Evolutionary conservation across 2,113 vertebrate genomes (phyloP).

Genomic region (Pluvialis apricaria): DNA sequence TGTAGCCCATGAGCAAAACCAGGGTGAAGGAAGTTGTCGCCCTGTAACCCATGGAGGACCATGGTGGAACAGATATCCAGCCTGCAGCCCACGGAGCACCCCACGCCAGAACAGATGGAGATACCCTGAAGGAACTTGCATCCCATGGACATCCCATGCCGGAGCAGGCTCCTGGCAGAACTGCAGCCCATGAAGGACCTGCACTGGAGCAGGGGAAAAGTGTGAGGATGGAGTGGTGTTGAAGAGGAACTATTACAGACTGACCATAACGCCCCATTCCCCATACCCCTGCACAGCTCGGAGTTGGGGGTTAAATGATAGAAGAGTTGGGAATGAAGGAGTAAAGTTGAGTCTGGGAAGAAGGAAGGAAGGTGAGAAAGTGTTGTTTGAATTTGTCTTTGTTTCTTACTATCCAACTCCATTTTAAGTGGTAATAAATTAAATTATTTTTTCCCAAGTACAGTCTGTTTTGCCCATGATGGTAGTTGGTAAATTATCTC

Average conservation of each 20-base stretch:
- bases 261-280: background rate
- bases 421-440: background rate
- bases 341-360: background rate
- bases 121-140: background rate
- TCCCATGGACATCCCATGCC: background rate
- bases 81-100: background rate
- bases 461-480: background rate
- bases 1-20: background rate
- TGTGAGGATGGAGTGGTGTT: background rate
- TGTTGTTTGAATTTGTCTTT: background rate
- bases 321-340: background rate
- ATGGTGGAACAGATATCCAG: background rate
- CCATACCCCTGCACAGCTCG: background rate
- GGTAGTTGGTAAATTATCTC: background rate
- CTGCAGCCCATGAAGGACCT: background rate
- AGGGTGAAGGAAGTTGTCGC: rapidly evolving
- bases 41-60: background rate
- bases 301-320: background rate
- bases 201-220: background rate
- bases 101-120: rapidly evolving
- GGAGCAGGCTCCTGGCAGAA: background rate
- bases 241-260: background rate
- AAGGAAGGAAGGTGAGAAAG: background rate
- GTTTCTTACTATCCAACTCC: background rate
- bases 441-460: background rate